Evolutionary conservation across 1,140 invertebrate genomes (phyloP).

Genomic region (Atta texana): DNA sequence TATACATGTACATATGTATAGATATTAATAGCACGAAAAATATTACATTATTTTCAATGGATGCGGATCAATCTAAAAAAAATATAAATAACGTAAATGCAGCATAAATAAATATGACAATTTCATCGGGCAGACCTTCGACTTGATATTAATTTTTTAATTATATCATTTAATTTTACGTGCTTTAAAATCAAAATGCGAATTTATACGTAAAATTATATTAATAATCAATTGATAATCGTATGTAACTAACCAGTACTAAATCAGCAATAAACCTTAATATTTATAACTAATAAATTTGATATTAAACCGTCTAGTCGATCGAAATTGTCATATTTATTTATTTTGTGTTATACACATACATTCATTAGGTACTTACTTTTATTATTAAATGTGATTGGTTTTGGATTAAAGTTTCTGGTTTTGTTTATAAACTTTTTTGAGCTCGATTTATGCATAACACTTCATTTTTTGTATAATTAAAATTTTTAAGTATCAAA

Average conservation of each 20-base stretch:
- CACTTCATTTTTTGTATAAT: background rate
- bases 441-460: background rate
- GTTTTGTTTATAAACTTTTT: slow-evolving; percentile 4
- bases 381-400: slow-evolving; percentile 18
- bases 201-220: slow-evolving; percentile 10
- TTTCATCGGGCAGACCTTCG: background rate
- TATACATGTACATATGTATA: background rate
- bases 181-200: background rate
- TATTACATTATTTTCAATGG: background rate
- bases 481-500: background rate
- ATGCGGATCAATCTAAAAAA: background rate
- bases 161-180: background rate
- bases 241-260: no score
- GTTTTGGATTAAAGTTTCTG: background rate
- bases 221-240: background rate
- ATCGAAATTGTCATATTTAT: background rate
- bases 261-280: background rate
- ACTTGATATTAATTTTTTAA: background rate
- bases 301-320: background rate
- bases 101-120: background rate
- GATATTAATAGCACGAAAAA: background rate
- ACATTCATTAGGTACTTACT: background rate
- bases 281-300: background rate
- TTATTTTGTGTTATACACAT: background rate
- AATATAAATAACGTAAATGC: background rate